Base-by-base conservation (phyloP, 1,140 invertebrate species). In the Sinonovacula constricta region DNA sequence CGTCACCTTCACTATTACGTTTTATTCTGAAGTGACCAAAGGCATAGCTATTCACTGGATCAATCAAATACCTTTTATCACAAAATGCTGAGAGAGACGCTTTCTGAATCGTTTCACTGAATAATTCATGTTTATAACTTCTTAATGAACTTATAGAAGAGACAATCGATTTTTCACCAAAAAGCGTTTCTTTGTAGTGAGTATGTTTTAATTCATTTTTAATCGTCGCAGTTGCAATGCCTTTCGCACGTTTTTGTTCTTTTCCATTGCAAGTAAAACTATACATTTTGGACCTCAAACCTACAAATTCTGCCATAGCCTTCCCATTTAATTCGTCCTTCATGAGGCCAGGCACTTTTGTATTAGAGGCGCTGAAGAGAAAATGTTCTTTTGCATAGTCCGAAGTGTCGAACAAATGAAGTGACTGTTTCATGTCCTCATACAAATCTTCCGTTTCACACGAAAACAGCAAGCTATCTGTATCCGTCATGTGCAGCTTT, bases 331-430 rank as follows among this genome's bases (percentile, higher is more conserved):
- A 83, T 83, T 93, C 92, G 85, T 92, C 91, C 83, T 92, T 93
- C 75, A 92, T 89, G 83, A 91, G 88, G 5, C 92, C 91, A 1
- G 91, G 22, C 7, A 91, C 86, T 77, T 93, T 92, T 82, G 91
- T 92, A 71, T 92, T 92, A 39, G 60, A 49, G 49, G 12, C 49
- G 24, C 33, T 67, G 26, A 72, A 34, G 14, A 83, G 24, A n/a
- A 71, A 76, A 60, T 81, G 79, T 36, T 69, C 31, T 60, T 62
- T 62, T 2, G 68, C 77, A 26, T 67, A 82, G 36, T 84, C 69
- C 22, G 34, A 69, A 28, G 75, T 81, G 63, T 85, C 71, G 30
- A 53, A 81, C 24, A 74, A 60, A 24, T 68, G 1, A 7, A 24
- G 3, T 45, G 75, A 39, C 31, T 62, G 5, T 36, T 63, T 79